A percentile compares a stretch with the other conserved stretches of the same genome.
phyloP scores from a whole-genome alignment of 2,113 vertebrate genomes.

The Chionodraco myersi region DNA sequence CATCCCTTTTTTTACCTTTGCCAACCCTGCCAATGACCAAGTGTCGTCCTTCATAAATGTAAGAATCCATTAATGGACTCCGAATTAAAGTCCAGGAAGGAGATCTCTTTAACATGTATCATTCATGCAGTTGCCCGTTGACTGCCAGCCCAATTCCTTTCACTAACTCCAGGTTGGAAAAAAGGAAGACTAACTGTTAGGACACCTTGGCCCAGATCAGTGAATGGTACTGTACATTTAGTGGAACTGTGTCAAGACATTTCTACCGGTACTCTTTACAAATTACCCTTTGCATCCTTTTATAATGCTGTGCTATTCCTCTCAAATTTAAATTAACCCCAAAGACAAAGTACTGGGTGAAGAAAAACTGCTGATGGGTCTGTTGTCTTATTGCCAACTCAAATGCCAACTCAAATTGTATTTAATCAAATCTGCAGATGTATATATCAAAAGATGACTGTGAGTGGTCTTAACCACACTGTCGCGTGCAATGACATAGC shows the following conservation, averaged over 20 bases:
- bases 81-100: not conserved
- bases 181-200: constrained; percentile 5
- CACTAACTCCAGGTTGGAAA: constrained; percentile 1
- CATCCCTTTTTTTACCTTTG: not conserved
- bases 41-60: not conserved
- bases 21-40: constrained; percentile 8
- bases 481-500: not conserved
- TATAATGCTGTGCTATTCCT: not conserved
- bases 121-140: constrained; percentile 14
- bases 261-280: not conserved
- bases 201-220: not conserved
- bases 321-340: not conserved
- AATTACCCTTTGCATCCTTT: not conserved
- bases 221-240: not conserved
- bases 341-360: not conserved
- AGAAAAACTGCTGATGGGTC: not conserved
- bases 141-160: constrained; percentile 18
- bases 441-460: not conserved
- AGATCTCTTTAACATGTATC: constrained; percentile 7
- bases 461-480: not conserved
- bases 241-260: not conserved
- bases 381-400: not conserved
- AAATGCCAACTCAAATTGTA: not conserved
- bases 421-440: not conserved
- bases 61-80: too few species aligned